These are phyloP conservation scores for Carcinoscorpius rotundicauda DNA, from an alignment of 1,140 invertebrate genomes.

Conservation along the genomic window DNA sequence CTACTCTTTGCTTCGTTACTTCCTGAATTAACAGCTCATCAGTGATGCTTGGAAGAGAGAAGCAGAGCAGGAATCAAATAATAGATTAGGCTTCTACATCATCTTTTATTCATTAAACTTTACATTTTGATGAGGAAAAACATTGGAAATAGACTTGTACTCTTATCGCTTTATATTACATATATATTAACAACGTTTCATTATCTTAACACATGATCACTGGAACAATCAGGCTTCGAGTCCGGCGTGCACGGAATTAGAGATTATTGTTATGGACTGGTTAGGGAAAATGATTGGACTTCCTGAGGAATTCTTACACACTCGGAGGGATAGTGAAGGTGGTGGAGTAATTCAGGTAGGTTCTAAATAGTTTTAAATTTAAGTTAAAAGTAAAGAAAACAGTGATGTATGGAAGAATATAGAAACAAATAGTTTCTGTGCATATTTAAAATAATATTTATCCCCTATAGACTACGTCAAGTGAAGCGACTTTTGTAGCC, in stretches of 20 bases:
- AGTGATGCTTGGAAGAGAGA: too few species aligned
- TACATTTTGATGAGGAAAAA: too few species aligned
- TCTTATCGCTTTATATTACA: too few species aligned
- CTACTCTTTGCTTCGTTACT: too few species aligned
- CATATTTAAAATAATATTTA: constrained; percentile 5
- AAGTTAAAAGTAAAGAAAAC: background rate
- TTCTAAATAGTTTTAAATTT: background rate
- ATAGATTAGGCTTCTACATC: too few species aligned
- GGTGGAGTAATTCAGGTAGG: constrained; percentile 47
- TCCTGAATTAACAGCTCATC: too few species aligned
- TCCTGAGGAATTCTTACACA: constrained; percentile 41
- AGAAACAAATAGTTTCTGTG: too few species aligned
- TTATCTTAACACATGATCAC: background rate
- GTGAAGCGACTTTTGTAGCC: constrained; percentile 81
- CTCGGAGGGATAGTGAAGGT: constrained; percentile 32
- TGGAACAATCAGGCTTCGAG: constrained; percentile 35
- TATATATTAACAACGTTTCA: too few species aligned
- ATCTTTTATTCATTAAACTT: too few species aligned
- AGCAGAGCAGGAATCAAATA: too few species aligned
- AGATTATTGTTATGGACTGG: constrained; percentile 43
- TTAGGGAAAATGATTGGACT: constrained; percentile 44
- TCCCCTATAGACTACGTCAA: constrained; percentile 58
- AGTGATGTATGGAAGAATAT: background rate
- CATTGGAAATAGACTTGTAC: too few species aligned
- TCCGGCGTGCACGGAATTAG: constrained; percentile 41